Base-by-base conservation (phyloP, 1,140 invertebrate species). In the Uloborus diversus region DNA sequence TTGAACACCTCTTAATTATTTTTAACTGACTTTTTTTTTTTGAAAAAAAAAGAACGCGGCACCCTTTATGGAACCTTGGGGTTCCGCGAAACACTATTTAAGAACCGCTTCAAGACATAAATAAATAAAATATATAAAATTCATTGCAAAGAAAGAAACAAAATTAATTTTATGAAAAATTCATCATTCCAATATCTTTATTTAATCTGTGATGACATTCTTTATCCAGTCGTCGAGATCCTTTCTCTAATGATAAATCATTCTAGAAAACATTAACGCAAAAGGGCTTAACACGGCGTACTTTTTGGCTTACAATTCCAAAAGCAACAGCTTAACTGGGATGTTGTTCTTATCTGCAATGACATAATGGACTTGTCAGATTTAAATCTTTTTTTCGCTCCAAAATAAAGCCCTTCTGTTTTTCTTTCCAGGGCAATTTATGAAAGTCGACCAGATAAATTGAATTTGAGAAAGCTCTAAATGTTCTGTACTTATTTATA, bases 281-380 rank as follows among this genome's bases (percentile, higher is more conserved):
- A 75, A 61, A 59, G 9, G 23, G 25, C 4, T 14, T 25, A 13
- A 30, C 4, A 9, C 5, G 2, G n/a, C 17, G 25, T 30, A 25
- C n/a, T 42, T 65, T 65, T 13, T 35, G 25, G 33, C 5, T 65
- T 14, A 14, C 37, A 3, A 20, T 65, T 65, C 20, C 20, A 42
- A 42, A 42, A 37, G 62, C 23, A 35, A 49, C 70, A 64, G 53
- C 33, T 53, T 17, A n/a, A 71, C 33, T 61, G 1, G 14, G 61
- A 71, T 59, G 57, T 49, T 71, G 28, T 37, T 11, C 27, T 64
- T 75, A 75, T 75, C 59, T 62, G n/a, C 59, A 75, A 23, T 62
- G 70, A 51, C 59, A 75, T 75, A 75, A 75, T 64, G 59, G 56
- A 59, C 51, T 75, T 62, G 70, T 75, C 59, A 75, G 57, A 75